Base-by-base conservation (phyloP, 2,888 invertebrate genomes). In the Subacronicta megacephala region DNA sequence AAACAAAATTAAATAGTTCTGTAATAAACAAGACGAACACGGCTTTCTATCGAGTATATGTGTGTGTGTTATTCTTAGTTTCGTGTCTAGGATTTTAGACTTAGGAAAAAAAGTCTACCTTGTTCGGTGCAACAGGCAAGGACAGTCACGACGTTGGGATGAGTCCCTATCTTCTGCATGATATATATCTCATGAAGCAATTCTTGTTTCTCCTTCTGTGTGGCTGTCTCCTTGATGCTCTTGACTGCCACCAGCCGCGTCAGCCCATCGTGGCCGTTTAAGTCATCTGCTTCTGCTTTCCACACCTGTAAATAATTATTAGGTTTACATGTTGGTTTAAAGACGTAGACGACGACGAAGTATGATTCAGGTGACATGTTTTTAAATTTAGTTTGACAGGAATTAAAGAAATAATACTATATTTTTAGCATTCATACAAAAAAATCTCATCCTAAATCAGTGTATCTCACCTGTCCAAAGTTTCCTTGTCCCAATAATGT, bases 171-270 rank as follows among this genome's bases (percentile, higher is more conserved):
- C 82, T 96, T 96, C 84, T 97, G 96, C 97, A 98, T 97, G 55
- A 98, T 97, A 72, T 95, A 95, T 58, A 97, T 94, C 80, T 97
- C 97, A 36, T 96, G 95, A 26, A 96, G 91, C 20, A 97, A 89
- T 80, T 97, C 97, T 67, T 96, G 96, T 77, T 97, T 97, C 75
- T 97, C 97, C 62, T 96, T 96, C 72, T 96, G 96, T 15, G 96
- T 96, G 7, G 97, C 97, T 35, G 96, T 96, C 72, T 97, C 97
- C 81, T 97, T 96, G 51, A 97, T 96, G 9, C 96, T 97, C 87
- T 98, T 98, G 7, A 98, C 97, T 4, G 98, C 98, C n/a, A 98
- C 98, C 62, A 97, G 95, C 56, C 97, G 94, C 16, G 97, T 97
- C 61, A 97, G 95, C 0, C 97, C 97, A 68, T 96, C 95, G 78